Base-by-base conservation (phyloP, 2,888 invertebrate genomes). In the Meganola albula region DNA sequence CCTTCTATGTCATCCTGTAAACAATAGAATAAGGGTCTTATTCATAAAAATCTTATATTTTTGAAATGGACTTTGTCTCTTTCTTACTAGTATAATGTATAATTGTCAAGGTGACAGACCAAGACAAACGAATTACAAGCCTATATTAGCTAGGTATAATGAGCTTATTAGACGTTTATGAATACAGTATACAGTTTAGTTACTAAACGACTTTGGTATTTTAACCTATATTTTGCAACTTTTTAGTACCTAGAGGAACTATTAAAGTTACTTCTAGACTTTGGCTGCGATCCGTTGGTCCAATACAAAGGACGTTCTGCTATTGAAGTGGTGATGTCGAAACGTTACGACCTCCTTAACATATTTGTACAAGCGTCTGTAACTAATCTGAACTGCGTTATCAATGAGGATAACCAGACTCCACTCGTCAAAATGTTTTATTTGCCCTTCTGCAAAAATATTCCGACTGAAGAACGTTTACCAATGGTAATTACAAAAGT, bases 341-440 rank as follows among this genome's bases (percentile, higher is more conserved):
- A 59, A 37, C 53, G 37, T 18, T 31, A 68, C 14, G 53, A 63
- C 3, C 18, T 74, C 2, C 48, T 83, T 2, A 56, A 77, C 7
- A 53, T 68, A 12, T 73, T 84, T 31, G 50, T 82, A n/a, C 63
- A 58, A 34, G 63, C 53, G 41, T 59, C 72, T 0, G 54, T 44
- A 20, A 71, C 64, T 0, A 45, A 82, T 34, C 58, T 83, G 0
- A 83, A 84, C 34, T 58, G 59, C 1, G 20, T 58, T 4, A 82
- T 83, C 26, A 82, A 83, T 44, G 51, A 62, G 5, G 14, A 27
- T 0, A 69, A 76, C 33, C 77, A 84, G 34, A 74, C 55, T 5
- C 53, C 76, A 20, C 61, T 84, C 3, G 53, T 73, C 1, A 82
- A 82, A 48, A 68, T 79, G 53, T 80, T 84, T 34, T 47, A 53